Evolutionary conservation across 2,888 invertebrate genomes (phyloP).

Genomic region (Cheilosia vulpina): DNA sequence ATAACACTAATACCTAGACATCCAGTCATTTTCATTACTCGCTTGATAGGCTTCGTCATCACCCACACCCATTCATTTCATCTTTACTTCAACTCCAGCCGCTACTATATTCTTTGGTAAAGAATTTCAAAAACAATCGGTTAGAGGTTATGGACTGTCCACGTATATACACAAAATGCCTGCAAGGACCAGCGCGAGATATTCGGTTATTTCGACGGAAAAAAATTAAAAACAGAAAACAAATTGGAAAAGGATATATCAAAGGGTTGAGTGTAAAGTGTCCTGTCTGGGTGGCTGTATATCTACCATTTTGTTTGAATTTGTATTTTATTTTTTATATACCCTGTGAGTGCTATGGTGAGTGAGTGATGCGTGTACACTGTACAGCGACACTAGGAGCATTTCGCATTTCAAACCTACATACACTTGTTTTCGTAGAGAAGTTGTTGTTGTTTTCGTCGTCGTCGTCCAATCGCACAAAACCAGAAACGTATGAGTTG

Average conservation of each 20-base stretch:
- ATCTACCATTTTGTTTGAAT: conserved; percentile 71
- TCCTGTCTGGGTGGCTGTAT: conserved; percentile 60
- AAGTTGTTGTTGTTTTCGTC: conserved; percentile 26
- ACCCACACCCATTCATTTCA: conserved; percentile 37
- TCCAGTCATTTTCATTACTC: conserved; percentile 72
- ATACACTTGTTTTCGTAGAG: conserved; percentile 52
- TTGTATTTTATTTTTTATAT: conserved; percentile 57
- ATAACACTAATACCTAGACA: conserved; percentile 64
- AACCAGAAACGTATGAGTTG: conserved; percentile 74
- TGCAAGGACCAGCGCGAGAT: conserved; percentile 58
- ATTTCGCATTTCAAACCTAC: conserved; percentile 55
- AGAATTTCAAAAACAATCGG: conserved; percentile 70
- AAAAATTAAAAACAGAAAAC: conserved; percentile 20
- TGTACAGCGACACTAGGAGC: conserved; percentile 67
- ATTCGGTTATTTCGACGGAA: conserved; percentile 41
- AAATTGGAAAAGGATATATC: conserved; percentile 47
- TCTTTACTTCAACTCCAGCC: conserved; percentile 33
- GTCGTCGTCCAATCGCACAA: conserved; percentile 65
- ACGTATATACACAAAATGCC: conserved; percentile 52
- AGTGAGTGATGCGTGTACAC: conserved; percentile 71
- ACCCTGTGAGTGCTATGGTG: conserved; percentile 25
- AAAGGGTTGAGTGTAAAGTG: conserved; percentile 66
- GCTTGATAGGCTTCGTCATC: conserved; percentile 70
- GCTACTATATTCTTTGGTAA: conserved; percentile 56
- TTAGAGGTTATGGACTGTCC: conserved; percentile 60